A percentile compares a stretch with the other conserved stretches of the same genome.
These are phyloP conservation scores for Urophycis tenuis DNA, from an alignment of 2,797 vertebrate species.

Conservation along the genomic window DNA sequence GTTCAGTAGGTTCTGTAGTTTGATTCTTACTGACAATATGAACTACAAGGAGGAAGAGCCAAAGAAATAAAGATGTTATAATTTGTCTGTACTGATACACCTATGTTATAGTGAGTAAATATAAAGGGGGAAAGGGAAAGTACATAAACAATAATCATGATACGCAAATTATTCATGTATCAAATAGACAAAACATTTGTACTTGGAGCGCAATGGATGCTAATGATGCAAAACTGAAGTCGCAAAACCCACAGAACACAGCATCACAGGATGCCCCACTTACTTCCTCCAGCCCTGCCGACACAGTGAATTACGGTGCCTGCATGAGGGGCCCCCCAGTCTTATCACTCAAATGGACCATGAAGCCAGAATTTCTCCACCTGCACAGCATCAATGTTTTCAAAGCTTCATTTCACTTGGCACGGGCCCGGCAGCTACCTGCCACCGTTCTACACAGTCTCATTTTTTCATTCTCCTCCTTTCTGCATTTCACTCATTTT, in stretches of 20 bases:
- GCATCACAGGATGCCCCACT: slow-evolving; percentile 34
- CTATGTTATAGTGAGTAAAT: not conserved
- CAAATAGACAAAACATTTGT: not conserved
- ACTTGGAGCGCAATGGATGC: slow-evolving; percentile 1
- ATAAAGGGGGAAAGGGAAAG: not conserved
- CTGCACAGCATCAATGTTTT: slow-evolving; percentile 65
- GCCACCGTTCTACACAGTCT: slow-evolving; percentile 58
- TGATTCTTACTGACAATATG: not conserved
- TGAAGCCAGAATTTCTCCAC: slow-evolving; percentile 70
- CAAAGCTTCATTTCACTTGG: slow-evolving; percentile 65
- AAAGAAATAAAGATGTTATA: not conserved
- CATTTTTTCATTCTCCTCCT: slow-evolving; percentile 46
- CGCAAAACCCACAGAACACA: slow-evolving; percentile 32
- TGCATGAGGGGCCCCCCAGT: slow-evolving; percentile 54
- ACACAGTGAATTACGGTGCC: slow-evolving; percentile 59
- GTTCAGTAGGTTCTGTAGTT: not conserved
- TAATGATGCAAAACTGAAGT: slow-evolving; percentile 2
- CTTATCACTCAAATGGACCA: slow-evolving; percentile 68
- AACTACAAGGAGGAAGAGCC: not conserved
- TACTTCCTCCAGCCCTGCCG: slow-evolving; percentile 50
- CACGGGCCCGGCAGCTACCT: slow-evolving; percentile 61
- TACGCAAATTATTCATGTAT: not conserved
- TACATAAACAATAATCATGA: not conserved
- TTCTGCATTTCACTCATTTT: slow-evolving; percentile 60
- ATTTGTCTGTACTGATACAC: not conserved